These are phyloP conservation scores for Colletes latitarsis DNA, from an alignment of 1,140 invertebrate genomes.

Conservation along the genomic window DNA sequence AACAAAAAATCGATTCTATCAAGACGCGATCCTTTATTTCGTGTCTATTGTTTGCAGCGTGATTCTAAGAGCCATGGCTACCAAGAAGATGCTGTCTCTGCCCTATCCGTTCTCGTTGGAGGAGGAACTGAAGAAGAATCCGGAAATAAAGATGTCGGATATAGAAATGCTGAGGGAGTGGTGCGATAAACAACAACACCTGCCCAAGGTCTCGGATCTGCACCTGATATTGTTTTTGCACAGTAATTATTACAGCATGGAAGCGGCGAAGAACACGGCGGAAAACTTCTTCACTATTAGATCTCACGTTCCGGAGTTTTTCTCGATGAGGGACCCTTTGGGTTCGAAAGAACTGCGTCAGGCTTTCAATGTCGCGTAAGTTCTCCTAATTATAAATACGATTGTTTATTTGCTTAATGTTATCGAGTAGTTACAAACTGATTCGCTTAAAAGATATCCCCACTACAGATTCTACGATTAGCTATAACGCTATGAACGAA, in stretches of 20 bases:
- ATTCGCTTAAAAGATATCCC: no score
- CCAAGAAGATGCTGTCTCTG: slow-evolving; percentile 12
- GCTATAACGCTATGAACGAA: no score
- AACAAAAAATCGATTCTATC: no score
- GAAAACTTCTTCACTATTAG: slow-evolving; percentile 84
- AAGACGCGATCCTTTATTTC: no score
- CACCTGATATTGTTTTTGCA: slow-evolving; percentile 83
- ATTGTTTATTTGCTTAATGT: no score
- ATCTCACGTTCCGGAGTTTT: slow-evolving; percentile 83
- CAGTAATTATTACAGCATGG: slow-evolving; percentile 83
- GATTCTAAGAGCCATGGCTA: background rate
- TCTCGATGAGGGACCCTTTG: slow-evolving; percentile 81
- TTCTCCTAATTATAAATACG: background rate
- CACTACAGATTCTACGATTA: no score
- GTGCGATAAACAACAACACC: slow-evolving; percentile 84
- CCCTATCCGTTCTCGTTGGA: slow-evolving; percentile 69
- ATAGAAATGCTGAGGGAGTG: slow-evolving; percentile 82
- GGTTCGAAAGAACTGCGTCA: slow-evolving; percentile 71
- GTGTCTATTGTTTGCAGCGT: background rate
- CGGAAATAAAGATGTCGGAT: slow-evolving; percentile 81
- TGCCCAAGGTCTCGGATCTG: slow-evolving; percentile 81
- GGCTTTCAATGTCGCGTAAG: slow-evolving; percentile 79
- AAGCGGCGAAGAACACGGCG: slow-evolving; percentile 83
- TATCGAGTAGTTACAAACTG: no score
- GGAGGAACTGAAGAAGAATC: slow-evolving; percentile 82